Percentiles rank a stretch among this genome's conserved stretches.
phyloP scores from a whole-genome alignment of 64 coral and sea anemone genomes.

The Montipora capricornis region DNA sequence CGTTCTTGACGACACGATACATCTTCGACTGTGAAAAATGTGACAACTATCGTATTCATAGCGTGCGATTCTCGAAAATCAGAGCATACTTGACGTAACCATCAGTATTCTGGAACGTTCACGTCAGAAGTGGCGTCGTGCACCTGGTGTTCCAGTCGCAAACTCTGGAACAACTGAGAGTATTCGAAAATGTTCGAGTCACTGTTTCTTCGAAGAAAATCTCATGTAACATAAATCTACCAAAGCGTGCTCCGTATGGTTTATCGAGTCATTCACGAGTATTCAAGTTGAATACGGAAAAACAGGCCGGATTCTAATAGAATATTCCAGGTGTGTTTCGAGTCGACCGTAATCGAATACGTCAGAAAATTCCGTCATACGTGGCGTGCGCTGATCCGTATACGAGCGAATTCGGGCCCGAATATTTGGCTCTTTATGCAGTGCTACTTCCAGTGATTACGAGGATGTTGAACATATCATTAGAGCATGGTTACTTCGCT shows the following conservation, averaged over 20 bases:
- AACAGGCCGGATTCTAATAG: neutral
- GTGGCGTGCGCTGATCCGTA: neutral
- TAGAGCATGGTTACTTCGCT: too few relatives aligned
- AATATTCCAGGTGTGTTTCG: neutral
- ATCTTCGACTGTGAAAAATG: neutral
- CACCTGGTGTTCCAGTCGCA: conserved; percentile 10
- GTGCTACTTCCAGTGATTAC: too few relatives aligned
- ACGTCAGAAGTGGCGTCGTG: neutral
- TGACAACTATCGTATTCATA: neutral
- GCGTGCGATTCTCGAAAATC: conserved; percentile 3
- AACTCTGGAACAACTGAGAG: conserved; percentile 8
- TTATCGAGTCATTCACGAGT: neutral
- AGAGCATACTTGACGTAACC: neutral
- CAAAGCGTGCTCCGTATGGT: neutral
- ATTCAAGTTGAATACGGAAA: conserved; percentile 22
- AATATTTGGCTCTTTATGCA: neutral
- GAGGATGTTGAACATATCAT: too few relatives aligned
- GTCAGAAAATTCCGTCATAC: neutral
- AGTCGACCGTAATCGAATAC: neutral
- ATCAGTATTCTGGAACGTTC: neutral
- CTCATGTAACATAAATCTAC: neutral
- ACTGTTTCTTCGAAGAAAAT: neutral
- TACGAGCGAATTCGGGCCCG: neutral
- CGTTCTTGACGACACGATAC: neutral
- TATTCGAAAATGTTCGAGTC: conserved; percentile 25